Conservation (phyloP, 2,797 vertebrate genomes). For the Danio tinwini region DNA sequence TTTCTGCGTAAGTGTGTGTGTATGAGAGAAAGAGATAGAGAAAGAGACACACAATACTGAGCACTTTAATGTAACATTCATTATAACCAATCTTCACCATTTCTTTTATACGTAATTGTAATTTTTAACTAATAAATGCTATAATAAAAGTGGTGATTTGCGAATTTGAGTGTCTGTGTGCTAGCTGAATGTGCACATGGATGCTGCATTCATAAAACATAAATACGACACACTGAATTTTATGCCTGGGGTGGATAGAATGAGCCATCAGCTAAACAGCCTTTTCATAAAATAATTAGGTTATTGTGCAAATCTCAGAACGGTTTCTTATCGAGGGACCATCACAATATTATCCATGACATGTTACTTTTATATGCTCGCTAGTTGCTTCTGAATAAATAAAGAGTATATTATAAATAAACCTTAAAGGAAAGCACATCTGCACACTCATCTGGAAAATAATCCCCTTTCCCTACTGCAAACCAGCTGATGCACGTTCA, state of each 20-base stretch:
- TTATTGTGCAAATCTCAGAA: not conserved
- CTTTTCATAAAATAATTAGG: constrained; percentile 15
- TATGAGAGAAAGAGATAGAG: not conserved
- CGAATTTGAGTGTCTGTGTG: not conserved
- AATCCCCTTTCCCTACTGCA: not conserved
- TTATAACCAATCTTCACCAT: not conserved
- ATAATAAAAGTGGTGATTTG: constrained; percentile 3
- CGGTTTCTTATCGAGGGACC: not conserved
- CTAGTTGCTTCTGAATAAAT: constrained; percentile 9
- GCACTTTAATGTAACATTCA: not conserved
- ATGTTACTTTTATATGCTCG: not conserved
- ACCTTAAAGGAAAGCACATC: not conserved
- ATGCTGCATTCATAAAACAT: constrained; percentile 29
- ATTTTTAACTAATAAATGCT: not conserved
- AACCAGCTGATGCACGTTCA: not conserved
- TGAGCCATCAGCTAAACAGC: constrained; percentile 5
- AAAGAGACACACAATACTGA: not conserved
- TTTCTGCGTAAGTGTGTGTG: not conserved
- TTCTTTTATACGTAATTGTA: not conserved
- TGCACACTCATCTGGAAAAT: not conserved
- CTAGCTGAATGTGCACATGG: not conserved
- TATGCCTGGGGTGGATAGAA: constrained; percentile 12
- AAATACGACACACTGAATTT: constrained; percentile 19
- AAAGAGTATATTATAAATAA: not conserved
- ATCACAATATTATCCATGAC: not conserved